phyloP scores from a whole-genome alignment of 1,140 invertebrate species.

The Carcinoscorpius rotundicauda region DNA sequence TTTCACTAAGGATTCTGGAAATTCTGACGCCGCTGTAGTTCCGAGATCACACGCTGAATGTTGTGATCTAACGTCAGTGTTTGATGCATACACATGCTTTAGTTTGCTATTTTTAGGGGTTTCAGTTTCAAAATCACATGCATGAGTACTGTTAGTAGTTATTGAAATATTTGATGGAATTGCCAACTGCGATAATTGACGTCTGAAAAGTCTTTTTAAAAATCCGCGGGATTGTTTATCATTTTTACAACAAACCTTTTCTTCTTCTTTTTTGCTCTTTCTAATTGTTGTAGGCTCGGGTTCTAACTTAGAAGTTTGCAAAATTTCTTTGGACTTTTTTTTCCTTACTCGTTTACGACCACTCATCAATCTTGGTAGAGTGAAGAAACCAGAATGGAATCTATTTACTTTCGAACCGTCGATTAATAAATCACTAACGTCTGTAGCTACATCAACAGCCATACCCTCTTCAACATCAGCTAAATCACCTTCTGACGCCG shows the following conservation, averaged over 20 bases:
- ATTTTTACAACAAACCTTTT: background rate
- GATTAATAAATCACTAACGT: background rate
- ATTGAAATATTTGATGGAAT: background rate
- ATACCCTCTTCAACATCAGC: slow-evolving; percentile 6
- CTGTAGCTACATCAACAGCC: background rate
- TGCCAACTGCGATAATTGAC: slow-evolving; percentile 5
- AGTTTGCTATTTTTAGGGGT: background rate
- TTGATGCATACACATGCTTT: slow-evolving; percentile 6
- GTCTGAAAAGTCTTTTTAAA: slow-evolving; percentile 7
- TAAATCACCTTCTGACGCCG: slow-evolving; percentile 16
- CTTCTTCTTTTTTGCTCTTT: background rate
- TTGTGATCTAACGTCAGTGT: slow-evolving; percentile 13
- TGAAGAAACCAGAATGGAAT: slow-evolving; percentile 9
- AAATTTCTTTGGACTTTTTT: slow-evolving; percentile 11
- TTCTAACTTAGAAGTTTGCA: slow-evolving; percentile 6
- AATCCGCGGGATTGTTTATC: slow-evolving; percentile 6
- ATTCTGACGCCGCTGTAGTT: no score
- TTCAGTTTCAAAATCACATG: background rate
- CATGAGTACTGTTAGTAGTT: no score
- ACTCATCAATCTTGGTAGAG: slow-evolving; percentile 17
- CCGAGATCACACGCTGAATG: background rate
- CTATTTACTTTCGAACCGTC: slow-evolving; percentile 3
- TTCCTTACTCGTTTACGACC: slow-evolving; percentile 5
- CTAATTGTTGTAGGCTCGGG: background rate
- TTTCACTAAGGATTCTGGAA: background rate